Evolutionary conservation across 1,140 invertebrate species (phyloP), one percentile per base, ranked within the genome.

Genomic region (Tetranychus cinnabarinus): DNA sequence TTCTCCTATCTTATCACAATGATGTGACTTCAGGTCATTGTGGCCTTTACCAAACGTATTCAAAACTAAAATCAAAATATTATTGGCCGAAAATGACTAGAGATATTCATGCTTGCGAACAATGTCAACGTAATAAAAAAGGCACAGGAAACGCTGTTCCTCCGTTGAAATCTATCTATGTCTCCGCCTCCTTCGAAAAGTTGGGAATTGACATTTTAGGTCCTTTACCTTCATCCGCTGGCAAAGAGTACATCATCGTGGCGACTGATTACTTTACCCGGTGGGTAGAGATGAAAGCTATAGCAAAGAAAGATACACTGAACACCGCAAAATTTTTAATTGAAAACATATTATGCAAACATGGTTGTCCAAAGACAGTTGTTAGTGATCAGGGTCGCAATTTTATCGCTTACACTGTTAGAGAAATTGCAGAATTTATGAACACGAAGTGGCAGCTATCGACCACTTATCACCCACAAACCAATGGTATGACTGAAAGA

Each of bases 311-410:
- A 8, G 39, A 3, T 1, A 35, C 62, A 37, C 1, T 12, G 0
- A 33, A 34, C 4, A 39, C 47, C 2, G 47, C 66, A 5, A 23
- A 61, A 45, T 66, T 68, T 8, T 64, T 76, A 8, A 63, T 65
- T n/a, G 10, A 62, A 2, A 37, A 58, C 1, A 74, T 72, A 69
- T 67, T 74, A 23, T 31, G 52, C 2, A 61, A 69, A 8, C 75
- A 70, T 63, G 73, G 74, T 2, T 31, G 46, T 54, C 66, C 66
- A 1, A 3, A 3, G 0, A 31, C 8, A n/a, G 67, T 76, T 7
- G 73, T 70, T 0, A 45, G 48, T 8, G 62, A 63, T 56, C 39
- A 52, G 13, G 62, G 59, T 13, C 31, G 23, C 3, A 36, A 57
- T 6, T 64, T 65, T 33, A 15, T 45, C n/a, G 5, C 59, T 7